Evolutionary conservation across 2,888 invertebrate species (phyloP), one percentile per base, ranked within the genome.

Genomic region (Melieria omissa): DNA sequence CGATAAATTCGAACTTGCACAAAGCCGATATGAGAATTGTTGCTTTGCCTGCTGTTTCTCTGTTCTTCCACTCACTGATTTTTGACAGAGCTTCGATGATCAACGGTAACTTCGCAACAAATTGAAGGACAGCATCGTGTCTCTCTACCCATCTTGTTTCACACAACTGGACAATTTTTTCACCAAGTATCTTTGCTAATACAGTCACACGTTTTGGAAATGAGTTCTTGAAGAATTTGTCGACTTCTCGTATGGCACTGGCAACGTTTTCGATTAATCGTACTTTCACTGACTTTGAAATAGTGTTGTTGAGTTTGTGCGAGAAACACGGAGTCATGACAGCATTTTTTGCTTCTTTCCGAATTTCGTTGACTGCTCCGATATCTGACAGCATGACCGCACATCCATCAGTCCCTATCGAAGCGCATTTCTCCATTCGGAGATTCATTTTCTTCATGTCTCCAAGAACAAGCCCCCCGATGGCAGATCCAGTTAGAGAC

Each of bases 221-320:
- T 45, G 60, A 60, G 1, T 45, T 60, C 14, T 60, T 60, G n/a
- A 60, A 63, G 63, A 63, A 63, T 41, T 47, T 63, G 63, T 63
- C 49, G 49, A 63, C 63, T 47, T 63, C 63, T 14, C 47, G 47
- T 63, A 63, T 63, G 49, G 63, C 41, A 47, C 47, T 63, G 63
- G 29, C 10, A 63, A 63, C 47, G 12, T 29, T 63, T 12, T 47
- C 49, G 49, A 63, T 47, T 47, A 63, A 10, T 60, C 60, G 60
- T 44, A 60, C 10, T 60, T 60, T 60, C 45, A 14, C 60, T 44
- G 60, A 60, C 14, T 60, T 42, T 12, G 44, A 60, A 12, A 60
- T 60, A 14, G n/a, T 60, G 60, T 14, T 60, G 12, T 60, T 44
- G 44, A 44, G 60, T 44, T 60, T 60, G 44, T 60, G 60, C 42